Evolutionary conservation across 2,113 vertebrate genomes (phyloP).

Genomic region (Elachura formosa): DNA sequence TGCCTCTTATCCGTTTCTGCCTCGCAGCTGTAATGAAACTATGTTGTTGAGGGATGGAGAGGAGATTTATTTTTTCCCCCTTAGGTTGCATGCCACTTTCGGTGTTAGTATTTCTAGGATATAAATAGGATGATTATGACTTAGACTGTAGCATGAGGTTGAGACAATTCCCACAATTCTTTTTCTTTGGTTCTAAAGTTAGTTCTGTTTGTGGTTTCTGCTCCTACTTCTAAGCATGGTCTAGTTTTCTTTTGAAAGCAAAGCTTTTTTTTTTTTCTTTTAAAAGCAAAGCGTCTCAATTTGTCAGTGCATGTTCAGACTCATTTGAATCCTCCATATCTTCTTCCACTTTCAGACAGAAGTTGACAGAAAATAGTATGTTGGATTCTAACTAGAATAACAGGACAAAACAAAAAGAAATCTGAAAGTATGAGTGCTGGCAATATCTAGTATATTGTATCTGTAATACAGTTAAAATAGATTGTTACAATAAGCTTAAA

Average conservation of each 20-base stretch:
- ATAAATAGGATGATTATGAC: neutral
- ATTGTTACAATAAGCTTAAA: neutral
- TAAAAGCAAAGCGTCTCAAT: neutral
- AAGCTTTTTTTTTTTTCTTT: neutral
- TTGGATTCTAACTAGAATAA: neutral
- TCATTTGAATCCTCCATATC: neutral
- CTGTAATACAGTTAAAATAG: neutral
- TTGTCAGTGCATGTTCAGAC: neutral
- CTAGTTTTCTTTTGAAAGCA: neutral
- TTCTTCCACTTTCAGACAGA: neutral
- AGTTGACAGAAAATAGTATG: neutral
- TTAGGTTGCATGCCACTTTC: neutral
- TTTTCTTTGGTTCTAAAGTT: neutral
- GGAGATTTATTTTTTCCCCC: neutral
- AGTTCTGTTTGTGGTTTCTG: neutral
- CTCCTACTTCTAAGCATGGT: neutral
- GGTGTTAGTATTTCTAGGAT: neutral
- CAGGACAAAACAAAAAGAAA: neutral
- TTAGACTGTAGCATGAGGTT: neutral
- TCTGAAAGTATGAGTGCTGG: neutral
- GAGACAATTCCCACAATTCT: neutral
- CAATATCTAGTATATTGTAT: neutral
- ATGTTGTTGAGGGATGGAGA: neutral
- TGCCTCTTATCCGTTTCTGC: neutral
- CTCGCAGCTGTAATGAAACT: neutral